Evolutionary conservation across 2,797 vertebrate species (phyloP).

Genomic region (Garrulus glandarius): DNA sequence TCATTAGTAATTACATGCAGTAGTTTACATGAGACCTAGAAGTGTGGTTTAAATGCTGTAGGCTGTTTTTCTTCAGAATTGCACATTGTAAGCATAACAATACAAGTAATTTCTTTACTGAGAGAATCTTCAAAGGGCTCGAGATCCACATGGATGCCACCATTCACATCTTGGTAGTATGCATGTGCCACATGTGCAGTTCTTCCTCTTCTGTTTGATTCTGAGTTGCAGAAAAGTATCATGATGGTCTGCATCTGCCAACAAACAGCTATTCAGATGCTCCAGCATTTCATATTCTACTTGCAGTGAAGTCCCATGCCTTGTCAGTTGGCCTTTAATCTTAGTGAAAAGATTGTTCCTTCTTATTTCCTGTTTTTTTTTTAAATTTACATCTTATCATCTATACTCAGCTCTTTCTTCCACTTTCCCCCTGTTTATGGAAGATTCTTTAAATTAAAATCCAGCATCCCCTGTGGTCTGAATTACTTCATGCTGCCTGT

Average conservation of each 20-base stretch:
- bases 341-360: background rate
- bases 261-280: background rate
- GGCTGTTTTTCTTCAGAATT: background rate
- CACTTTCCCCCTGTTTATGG: background rate
- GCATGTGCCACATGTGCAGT: background rate
- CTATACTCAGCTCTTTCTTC: background rate
- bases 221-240: background rate
- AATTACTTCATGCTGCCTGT: background rate
- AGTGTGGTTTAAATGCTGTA: background rate
- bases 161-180: background rate
- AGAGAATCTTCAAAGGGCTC: background rate
- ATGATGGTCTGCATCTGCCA: background rate
- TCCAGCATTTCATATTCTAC: background rate
- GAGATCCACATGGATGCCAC: background rate
- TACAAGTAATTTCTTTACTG: background rate
- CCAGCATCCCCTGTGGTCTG: background rate
- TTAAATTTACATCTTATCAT: background rate
- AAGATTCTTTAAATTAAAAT: background rate
- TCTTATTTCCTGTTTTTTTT: background rate
- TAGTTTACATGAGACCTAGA: background rate
- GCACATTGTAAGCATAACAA: background rate
- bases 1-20: background rate
- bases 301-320: background rate
- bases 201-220: background rate
- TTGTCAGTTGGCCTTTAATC: background rate